Evolutionary conservation across 2,888 invertebrate species (phyloP), one percentile per base, ranked within the genome.

Genomic region (Apotomis betuletana): DNA sequence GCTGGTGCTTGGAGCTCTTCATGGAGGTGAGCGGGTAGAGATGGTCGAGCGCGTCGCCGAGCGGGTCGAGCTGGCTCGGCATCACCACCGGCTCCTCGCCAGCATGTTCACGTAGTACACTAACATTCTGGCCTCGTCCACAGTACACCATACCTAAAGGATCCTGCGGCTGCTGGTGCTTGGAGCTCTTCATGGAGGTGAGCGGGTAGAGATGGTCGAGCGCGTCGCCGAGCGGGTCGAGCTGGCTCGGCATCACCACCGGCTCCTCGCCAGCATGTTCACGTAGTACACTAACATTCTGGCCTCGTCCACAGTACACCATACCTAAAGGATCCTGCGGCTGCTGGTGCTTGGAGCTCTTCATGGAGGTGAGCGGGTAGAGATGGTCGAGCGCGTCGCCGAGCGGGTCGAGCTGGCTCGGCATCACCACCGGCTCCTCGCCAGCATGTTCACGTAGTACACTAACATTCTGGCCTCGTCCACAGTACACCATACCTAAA

Each of bases 311-410:
- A 27, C 27, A 27, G 44, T 3, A 8, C 6, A 49, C 46, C 3
- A 10, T 12, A 63, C 63, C 54, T 63, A 63, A 15, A 0, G 63
- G 63, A 15, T 63, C 63, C 13, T 38, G 13, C 38, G 52, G 54
- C 15, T 63, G 63, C 5, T 63, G 63, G 15, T 10, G 15, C 13
- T 63, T 52, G 49, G 49, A 6, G 63, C 63, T 63, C 54, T 63
- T 63, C 52, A 63, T 63, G 41, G 63, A 52, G 9, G 63, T 63
- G 13, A 63, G 63, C 41, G 63, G 52, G 41, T 63, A 63, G 10
- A 63, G 63, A 15, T 41, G 63, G 41, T 63, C 63, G 8, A 63
- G 38, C 8, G 63, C 63, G 38, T 63, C 63, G 3, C 63, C 63
- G 9, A 63, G 63, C 0, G 63, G 55, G 55, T 55, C 44, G 49